A percentile compares a stretch with the other conserved stretches of the same genome.
Evolutionary conservation across 2,888 invertebrate genomes (phyloP).

Genomic region (Stenolophus ochropezus): DNA sequence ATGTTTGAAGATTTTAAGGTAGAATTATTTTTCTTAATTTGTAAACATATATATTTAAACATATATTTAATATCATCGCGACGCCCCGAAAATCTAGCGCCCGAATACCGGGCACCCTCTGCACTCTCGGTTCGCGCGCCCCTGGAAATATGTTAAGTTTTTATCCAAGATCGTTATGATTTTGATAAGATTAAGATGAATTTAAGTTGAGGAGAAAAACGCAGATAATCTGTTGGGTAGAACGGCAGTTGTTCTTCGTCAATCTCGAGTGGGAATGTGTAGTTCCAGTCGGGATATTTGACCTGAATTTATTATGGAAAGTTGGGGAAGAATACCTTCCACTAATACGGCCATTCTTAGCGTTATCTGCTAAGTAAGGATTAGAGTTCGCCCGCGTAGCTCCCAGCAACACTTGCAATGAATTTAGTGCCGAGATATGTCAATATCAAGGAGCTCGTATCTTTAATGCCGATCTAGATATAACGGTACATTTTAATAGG

Average conservation of each 20-base stretch:
- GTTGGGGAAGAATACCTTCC: constrained; percentile 46
- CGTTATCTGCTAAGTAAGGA: constrained; percentile 54
- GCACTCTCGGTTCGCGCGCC: no score
- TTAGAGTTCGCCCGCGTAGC: constrained; percentile 31
- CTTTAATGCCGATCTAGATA: constrained; percentile 50
- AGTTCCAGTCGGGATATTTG: constrained; percentile 6
- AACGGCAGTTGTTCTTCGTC: neutral
- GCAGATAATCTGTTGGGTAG: constrained; percentile 3
- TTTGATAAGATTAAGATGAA: constrained; percentile 13
- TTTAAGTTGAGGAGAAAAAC: constrained; percentile 14
- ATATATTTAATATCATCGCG: no score
- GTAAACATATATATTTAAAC: no score
- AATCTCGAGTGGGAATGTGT: neutral
- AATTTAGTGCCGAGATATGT: constrained; percentile 57
- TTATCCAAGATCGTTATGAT: neutral
- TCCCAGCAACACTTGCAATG: constrained; percentile 50
- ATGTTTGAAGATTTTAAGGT: no score
- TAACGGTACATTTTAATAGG: constrained; percentile 54
- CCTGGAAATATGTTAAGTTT: neutral
- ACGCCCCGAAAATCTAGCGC: no score
- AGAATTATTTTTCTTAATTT: no score
- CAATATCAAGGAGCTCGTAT: constrained; percentile 47
- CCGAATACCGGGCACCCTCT: no score
- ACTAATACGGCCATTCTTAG: constrained; percentile 49
- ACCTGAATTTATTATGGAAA: constrained; percentile 38